Evolutionary conservation across 2,888 invertebrate genomes (phyloP).

Genomic region (Nineta flava): DNA sequence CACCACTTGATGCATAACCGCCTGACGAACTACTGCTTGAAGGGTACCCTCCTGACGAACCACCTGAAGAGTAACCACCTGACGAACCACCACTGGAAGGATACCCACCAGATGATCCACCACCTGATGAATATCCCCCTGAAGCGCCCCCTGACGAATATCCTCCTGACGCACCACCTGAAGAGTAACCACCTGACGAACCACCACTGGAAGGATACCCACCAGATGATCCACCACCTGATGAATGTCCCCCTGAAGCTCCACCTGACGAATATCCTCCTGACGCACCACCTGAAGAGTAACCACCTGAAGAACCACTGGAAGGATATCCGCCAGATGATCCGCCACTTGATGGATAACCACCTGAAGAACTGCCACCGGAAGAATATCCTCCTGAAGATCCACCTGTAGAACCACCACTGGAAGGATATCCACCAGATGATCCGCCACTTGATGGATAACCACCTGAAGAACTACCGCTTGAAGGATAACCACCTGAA

Average conservation of each 20-base stretch:
- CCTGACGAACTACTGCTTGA: not conserved
- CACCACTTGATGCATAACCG: conserved; percentile 16
- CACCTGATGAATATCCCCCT: conserved; percentile 17
- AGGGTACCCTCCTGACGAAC: not conserved
- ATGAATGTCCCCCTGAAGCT: not conserved
- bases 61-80: conserved; percentile 7
- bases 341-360: too few species aligned
- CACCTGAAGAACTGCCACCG: not conserved
- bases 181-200: not conserved
- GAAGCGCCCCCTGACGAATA: conserved; percentile 12
- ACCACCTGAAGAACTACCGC: conserved; percentile 13
- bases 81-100: not conserved
- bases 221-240: not conserved
- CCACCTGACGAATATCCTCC: conserved; percentile 1
- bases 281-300: not conserved
- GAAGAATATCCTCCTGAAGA: conserved; percentile 8
- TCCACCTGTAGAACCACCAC: conserved; percentile 24
- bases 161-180: conserved; percentile 11
- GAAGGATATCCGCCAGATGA: too few species aligned
- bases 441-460: conserved; percentile 23
- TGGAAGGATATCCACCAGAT: conserved; percentile 24
- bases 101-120: conserved; percentile 15
- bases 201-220: conserved; percentile 1
- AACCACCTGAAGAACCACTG: not conserved
- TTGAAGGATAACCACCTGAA: too few species aligned